phyloP scores from a whole-genome alignment of 2,888 invertebrate genomes.

The Digitonthophagus gazella region DNA sequence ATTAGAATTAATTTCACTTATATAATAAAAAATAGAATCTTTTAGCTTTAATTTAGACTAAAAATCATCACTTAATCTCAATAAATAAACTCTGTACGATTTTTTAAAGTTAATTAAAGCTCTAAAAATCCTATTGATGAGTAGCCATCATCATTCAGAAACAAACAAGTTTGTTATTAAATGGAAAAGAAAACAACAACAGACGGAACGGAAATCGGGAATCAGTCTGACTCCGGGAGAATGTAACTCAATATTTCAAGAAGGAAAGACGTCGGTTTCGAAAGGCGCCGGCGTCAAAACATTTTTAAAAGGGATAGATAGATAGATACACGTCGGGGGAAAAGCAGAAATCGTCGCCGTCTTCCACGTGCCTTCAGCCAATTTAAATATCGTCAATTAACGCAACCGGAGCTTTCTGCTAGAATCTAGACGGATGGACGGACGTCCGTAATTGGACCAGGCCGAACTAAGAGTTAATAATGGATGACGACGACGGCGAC shows the following conservation, averaged over 20 bases:
- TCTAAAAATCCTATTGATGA: too few relatives aligned
- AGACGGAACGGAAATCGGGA: neutral
- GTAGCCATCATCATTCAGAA: too few relatives aligned
- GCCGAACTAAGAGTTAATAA: constrained; percentile 16
- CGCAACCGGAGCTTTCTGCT: constrained; percentile 5
- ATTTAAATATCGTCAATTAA: constrained; percentile 30
- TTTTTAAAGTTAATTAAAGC: too few relatives aligned
- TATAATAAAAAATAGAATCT: too few relatives aligned
- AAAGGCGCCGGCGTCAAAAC: constrained; percentile 34
- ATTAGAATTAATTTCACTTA: too few relatives aligned
- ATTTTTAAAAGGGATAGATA: constrained; percentile 26
- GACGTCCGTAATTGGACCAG: constrained; percentile 11
- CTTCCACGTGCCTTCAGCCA: constrained; percentile 15
- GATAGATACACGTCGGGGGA: neutral
- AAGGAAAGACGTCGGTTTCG: neutral
- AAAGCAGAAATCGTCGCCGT: neutral
- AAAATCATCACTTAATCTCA: too few relatives aligned
- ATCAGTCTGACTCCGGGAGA: too few relatives aligned
- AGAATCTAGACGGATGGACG: neutral
- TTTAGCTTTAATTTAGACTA: too few relatives aligned
- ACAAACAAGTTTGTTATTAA: neutral
- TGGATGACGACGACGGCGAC: neutral
- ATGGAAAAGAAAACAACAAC: neutral
- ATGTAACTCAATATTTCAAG: neutral
- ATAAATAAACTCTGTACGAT: too few relatives aligned